Conservation (phyloP, 2,888 invertebrate species). For the Andricus quercusramuli region DNA sequence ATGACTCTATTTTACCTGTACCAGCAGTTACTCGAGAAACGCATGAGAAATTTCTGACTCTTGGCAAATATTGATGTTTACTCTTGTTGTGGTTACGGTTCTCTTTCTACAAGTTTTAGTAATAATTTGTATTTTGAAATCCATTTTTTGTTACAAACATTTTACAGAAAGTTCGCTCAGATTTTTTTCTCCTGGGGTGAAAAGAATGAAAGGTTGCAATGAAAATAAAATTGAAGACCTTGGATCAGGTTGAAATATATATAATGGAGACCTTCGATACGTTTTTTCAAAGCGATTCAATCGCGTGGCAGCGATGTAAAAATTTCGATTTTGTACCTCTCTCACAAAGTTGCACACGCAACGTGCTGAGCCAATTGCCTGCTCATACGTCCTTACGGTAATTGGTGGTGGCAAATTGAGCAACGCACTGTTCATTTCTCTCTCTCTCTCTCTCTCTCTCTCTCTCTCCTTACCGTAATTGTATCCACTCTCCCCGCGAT, state of each 20-base stretch:
- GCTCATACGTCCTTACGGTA: constrained; percentile 51
- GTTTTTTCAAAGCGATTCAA: constrained; percentile 27
- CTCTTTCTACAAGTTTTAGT: not conserved
- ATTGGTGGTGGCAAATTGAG: constrained; percentile 63
- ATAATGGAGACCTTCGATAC: constrained; percentile 11
- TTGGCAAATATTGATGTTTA: constrained; percentile 16
- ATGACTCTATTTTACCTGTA: not conserved
- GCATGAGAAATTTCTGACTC: not conserved
- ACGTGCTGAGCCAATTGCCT: constrained; percentile 51
- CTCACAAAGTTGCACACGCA: constrained; percentile 61
- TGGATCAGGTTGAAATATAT: not conserved
- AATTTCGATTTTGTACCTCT: constrained; percentile 55
- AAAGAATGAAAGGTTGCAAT: not conserved
- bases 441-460: constrained; percentile 34
- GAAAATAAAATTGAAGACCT: constrained; percentile 11
- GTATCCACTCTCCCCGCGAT: constrained; percentile 51
- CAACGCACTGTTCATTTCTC: constrained; percentile 52
- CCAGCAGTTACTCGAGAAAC: not conserved
- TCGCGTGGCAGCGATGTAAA: constrained; percentile 21
- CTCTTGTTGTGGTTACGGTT: not conserved
- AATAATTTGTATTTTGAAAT: not conserved
- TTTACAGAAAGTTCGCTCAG: not conserved
- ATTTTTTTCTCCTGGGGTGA: not conserved
- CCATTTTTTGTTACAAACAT: not conserved
- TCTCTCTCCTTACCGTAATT: constrained; percentile 50